phyloP scores from a whole-genome alignment of 2,797 vertebrate species.

The Bovichtus diacanthus region DNA sequence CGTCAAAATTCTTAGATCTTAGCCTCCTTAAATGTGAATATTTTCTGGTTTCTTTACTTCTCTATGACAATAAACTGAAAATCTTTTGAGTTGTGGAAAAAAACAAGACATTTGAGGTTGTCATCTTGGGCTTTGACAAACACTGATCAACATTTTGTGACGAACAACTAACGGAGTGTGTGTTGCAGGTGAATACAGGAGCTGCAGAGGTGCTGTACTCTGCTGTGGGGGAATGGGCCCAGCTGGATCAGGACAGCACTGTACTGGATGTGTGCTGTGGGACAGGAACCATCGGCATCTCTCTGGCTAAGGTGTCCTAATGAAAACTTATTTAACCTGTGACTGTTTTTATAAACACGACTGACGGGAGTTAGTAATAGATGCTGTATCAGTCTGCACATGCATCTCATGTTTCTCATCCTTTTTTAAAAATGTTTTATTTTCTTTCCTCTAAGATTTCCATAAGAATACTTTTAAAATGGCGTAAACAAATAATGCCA shows the following conservation, averaged over 20 bases:
- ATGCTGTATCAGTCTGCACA: background rate
- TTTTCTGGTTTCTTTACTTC: too few species aligned
- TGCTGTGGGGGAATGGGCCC: conserved; percentile 93
- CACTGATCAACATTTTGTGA: too few species aligned
- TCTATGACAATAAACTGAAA: too few species aligned
- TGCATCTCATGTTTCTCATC: background rate
- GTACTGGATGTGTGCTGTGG: conserved; percentile 97
- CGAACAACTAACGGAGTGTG: too few species aligned
- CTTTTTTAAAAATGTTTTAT: background rate
- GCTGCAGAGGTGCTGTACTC: conserved; percentile 95
- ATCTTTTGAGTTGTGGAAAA: too few species aligned
- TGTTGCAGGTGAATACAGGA: conserved; percentile 92
- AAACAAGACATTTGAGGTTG: too few species aligned
- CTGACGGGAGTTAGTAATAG: background rate
- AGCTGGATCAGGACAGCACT: conserved; percentile 89
- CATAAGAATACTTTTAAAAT: background rate
- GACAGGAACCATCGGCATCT: conserved; percentile 96
- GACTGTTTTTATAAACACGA: background rate
- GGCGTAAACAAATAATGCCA: background rate
- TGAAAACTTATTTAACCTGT: background rate
- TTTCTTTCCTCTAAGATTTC: background rate
- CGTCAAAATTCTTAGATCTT: too few species aligned
- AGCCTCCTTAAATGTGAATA: too few species aligned
- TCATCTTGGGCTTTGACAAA: too few species aligned
- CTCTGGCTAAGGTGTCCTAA: conserved; percentile 95